Base-by-base conservation (phyloP, 2,888 invertebrate species). In the Pyralis farinalis region DNA sequence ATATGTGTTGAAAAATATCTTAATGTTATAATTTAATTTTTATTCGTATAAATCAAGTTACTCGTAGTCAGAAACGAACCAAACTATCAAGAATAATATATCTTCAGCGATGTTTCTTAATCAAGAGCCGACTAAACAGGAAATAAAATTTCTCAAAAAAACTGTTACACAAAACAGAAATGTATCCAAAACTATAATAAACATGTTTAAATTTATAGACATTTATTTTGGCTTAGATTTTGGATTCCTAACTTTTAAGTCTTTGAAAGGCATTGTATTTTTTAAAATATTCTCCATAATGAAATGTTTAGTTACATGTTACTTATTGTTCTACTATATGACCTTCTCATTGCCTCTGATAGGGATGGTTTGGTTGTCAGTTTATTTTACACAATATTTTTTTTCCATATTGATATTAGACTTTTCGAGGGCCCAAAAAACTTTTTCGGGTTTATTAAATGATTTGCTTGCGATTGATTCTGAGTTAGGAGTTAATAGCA, bases 401-500 rank as follows among this genome's bases (percentile, higher is more conserved):
- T 4, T 37, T 3, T n/a, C 6, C 33, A 21, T 12, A 2, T 12
- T 37, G 8, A 21, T 27, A 5, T 25, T 25, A 8, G 25, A 3
- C 25, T n/a, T 25, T n/a, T 8, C n/a, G 25, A 25, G 3, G 7
- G 1, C 8, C 7, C 8, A 25, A 25, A 31, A 31, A 31, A 3
- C 12, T 2, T 31, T 31, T 31, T 12, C 7, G 1, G 12, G 11
- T 12, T 31, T 31, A 9, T 8, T 31, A 2, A 31, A 31, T 7
- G 31, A 31, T 31, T 31, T 31, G 8, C 20, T 40, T 10, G 20
- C 34, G 5, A 30, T 43, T 7, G 43, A 43, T 34, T 10, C 32
- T 7, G 28, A 29, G 12, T 22, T 43, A 4, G 25, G 25, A n/a
- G 12, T 34, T 7, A 16, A 29, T 6, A 43, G 31, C n/a, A 11